These are phyloP conservation scores for Sternotherus odoratus DNA, from an alignment of 2,797 vertebrate species.

Conservation along the genomic window DNA sequence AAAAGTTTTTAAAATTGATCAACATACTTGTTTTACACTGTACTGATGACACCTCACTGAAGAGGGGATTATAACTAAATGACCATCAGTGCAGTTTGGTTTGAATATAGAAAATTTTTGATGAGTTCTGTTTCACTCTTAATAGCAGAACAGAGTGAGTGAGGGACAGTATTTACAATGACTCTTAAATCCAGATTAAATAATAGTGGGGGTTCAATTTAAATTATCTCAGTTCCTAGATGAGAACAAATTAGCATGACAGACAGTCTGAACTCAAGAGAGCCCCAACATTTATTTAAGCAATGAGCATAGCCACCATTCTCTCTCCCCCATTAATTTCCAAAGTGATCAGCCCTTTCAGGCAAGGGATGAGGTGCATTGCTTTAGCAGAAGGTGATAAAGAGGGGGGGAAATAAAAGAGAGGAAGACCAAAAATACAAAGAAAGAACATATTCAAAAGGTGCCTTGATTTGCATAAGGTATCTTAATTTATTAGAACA, in stretches of 20 bases:
- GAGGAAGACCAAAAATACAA: conserved; percentile 67
- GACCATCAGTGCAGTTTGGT: conserved; percentile 7
- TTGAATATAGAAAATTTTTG: background rate
- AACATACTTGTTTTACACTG: conserved; percentile 49
- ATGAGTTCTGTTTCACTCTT: conserved; percentile 55
- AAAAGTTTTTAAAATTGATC: conserved; percentile 57
- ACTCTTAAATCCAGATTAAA: conserved; percentile 39
- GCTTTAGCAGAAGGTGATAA: conserved; percentile 77
- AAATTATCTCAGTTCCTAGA: conserved; percentile 61
- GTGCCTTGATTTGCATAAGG: conserved; percentile 15
- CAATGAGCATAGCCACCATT: conserved; percentile 78
- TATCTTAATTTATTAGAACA: conserved; percentile 11
- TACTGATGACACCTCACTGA: conserved; percentile 69
- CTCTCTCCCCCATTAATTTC: conserved; percentile 51
- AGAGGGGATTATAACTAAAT: conserved; percentile 66
- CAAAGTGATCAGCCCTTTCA: conserved; percentile 67
- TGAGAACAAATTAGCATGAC: conserved; percentile 78
- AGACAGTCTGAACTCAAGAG: conserved; percentile 77
- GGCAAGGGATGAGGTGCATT: conserved; percentile 71
- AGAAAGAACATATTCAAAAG: conserved; percentile 62
- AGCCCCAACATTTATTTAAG: conserved; percentile 78
- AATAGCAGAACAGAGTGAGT: conserved; percentile 24
- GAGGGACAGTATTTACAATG: conserved; percentile 14
- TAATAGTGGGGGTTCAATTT: conserved; percentile 25
- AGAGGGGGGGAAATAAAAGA: conserved; percentile 63